Conservation (phyloP, 2,113 vertebrate genomes). For the Oxygymnocypris stewartii region DNA sequence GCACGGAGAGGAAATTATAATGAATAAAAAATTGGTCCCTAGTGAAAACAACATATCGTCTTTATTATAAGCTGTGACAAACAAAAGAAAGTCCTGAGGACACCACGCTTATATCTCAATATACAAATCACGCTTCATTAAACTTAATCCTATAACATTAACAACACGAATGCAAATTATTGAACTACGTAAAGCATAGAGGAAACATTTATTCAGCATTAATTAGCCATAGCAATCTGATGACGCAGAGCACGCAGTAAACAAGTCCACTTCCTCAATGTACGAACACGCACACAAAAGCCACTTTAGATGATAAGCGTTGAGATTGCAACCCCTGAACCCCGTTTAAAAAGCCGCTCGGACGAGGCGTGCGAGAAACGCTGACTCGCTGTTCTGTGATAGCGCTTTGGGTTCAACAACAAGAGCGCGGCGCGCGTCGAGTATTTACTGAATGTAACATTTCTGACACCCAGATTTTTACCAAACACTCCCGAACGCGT, state of each 20-base stretch:
- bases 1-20: neutral
- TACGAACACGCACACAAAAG: neutral
- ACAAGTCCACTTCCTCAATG: slow-evolving; percentile 58
- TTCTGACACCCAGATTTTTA: slow-evolving; percentile 29
- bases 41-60: neutral
- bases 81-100: neutral
- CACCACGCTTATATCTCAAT: neutral
- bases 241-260: slow-evolving; percentile 71
- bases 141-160: neutral
- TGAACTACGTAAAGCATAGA: neutral
- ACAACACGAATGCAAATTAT: neutral
- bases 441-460: slow-evolving; percentile 25
- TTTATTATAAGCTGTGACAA: neutral
- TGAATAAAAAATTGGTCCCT: neutral
- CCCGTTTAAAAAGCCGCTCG: neutral
- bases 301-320: neutral
- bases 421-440: neutral
- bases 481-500: neutral
- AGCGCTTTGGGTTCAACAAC: slow-evolving; percentile 6
- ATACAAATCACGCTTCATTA: neutral
- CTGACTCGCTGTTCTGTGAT: slow-evolving; percentile 13
- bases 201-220: neutral
- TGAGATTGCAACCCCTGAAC: neutral
- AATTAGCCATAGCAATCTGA: slow-evolving; percentile 46
- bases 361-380: neutral